Evolutionary conservation across 2,797 vertebrate genomes (phyloP), one percentile per base, ranked within the genome.

Genomic region (Gadopsis bispinosus): DNA sequence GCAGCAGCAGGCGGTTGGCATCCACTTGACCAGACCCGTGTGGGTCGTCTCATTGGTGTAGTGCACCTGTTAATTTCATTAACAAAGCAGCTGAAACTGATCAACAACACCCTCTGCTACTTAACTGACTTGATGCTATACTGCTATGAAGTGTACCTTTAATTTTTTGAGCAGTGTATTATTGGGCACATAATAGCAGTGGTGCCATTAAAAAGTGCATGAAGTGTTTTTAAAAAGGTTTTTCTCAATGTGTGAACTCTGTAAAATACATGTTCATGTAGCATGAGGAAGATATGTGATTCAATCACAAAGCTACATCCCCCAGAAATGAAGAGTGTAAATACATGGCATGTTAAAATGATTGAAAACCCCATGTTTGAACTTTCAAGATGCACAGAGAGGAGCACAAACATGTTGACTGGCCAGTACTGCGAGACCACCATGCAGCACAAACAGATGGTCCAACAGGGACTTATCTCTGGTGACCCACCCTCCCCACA

Each of bases 381-480:
- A 33, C 31, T 33, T 33, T 33, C 3, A 47, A 11, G 5, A 53
- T 13, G n/a, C 22, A 48, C 63, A 64, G 53, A 66, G 51, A 5
- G 37, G n/a, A 85, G 48, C 50, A 80, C n/a, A 74, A 89, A 83
- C 79, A 87, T 83, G 84, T 66, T 75, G 75, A 84, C 73, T 67
- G 64, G 72, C 76, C 61, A 66, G 6, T 81, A 71, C 72, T 69
- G 35, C 7, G 56, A 68, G 80, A 86, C 76, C 85, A 73, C 80
- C 76, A 45, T 68, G 59, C 69, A 63, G 54, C 48, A 37, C 10
- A 73, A 77, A 87, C 93, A 94, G 93, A 94, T 94, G 93, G 93
- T 87, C 84, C 80, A n/a, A 66, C 87, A 75, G 83, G 69, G 89
- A 90, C 43, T 93, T 88, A 92, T 89, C 83, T 66, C 45, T 69